Percentiles rank a stretch among this genome's conserved stretches.
These are phyloP conservation scores for Drosophila picticornis DNA, from an alignment of 2,888 invertebrate genomes.

Conservation along the genomic window DNA sequence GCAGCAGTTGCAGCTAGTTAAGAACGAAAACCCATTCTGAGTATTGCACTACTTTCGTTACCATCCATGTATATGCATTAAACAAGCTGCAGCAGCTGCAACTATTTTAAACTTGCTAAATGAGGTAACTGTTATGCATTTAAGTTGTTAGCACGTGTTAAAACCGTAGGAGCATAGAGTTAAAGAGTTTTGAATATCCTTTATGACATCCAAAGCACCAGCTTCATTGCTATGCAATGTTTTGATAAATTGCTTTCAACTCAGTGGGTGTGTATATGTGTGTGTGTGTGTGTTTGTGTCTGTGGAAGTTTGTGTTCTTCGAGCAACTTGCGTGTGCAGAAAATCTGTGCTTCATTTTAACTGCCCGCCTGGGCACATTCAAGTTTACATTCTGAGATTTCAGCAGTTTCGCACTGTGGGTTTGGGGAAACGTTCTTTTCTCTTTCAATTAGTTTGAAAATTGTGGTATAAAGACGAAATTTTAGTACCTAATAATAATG, in stretches of 20 bases:
- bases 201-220: slow-evolving; percentile 24
- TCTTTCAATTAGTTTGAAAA: slow-evolving; percentile 6
- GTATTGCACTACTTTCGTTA: background rate
- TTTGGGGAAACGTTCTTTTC: background rate
- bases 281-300: background rate
- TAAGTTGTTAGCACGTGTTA: slow-evolving; percentile 72
- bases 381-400: slow-evolving; percentile 5
- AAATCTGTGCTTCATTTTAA: slow-evolving; percentile 14
- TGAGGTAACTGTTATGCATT: slow-evolving; percentile 25
- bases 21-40: background rate
- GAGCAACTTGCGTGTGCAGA: slow-evolving; percentile 1
- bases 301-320: slow-evolving; percentile 6
- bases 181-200: slow-evolving; percentile 68
- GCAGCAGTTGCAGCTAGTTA: background rate
- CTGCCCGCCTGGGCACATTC: background rate
- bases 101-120: background rate
- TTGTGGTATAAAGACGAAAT: background rate
- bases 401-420: background rate
- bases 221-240: slow-evolving; percentile 56
- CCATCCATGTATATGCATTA: background rate
- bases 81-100: slow-evolving; percentile 1
- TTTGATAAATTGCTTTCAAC: slow-evolving; percentile 70
- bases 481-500: background rate
- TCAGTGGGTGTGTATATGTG: background rate
- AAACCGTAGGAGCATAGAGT: slow-evolving; percentile 46